Conservation (phyloP, 2,113 vertebrate species). For the Solea senegalensis region DNA sequence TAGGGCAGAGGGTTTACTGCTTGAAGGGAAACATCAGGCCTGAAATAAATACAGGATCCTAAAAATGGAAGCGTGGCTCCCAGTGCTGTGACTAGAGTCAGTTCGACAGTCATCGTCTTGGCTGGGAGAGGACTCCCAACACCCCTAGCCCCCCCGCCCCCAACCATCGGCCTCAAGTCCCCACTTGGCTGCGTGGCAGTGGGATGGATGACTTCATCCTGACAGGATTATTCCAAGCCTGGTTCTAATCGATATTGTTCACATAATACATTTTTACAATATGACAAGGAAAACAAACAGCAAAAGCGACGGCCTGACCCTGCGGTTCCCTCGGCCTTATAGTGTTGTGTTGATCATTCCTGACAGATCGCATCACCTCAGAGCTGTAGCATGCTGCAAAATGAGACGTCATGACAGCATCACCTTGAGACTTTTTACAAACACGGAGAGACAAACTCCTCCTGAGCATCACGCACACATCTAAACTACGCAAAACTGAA, state of each 20-base stretch:
- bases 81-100: conserved; percentile 85
- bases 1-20: conserved; percentile 40
- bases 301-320: conserved; percentile 86
- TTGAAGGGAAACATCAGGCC: conserved; percentile 72
- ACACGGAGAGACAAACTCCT: conserved; percentile 34
- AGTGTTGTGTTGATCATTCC: conserved; percentile 88
- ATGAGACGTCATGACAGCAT: conserved; percentile 83
- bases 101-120: conserved; percentile 90
- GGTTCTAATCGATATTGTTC: conserved; percentile 93
- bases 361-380: conserved; percentile 89
- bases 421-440: conserved; percentile 63
- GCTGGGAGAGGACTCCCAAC: conserved; percentile 83
- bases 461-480: conserved; percentile 28
- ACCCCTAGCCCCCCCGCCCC: conserved; percentile 37
- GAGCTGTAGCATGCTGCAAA: conserved; percentile 80
- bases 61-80: conserved; percentile 84
- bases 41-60: conserved; percentile 64
- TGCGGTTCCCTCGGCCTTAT: conserved; percentile 79
- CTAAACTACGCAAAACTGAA: not conserved
- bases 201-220: conserved; percentile 93
- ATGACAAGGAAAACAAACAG: conserved; percentile 95
- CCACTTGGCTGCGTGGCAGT: conserved; percentile 80
- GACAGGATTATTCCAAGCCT: conserved; percentile 93
- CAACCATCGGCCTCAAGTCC: conserved; percentile 15
- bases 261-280: conserved; percentile 94